Evolutionary conservation across 2,113 vertebrate species (phyloP).

Genomic region (Microtus oregoni): DNA sequence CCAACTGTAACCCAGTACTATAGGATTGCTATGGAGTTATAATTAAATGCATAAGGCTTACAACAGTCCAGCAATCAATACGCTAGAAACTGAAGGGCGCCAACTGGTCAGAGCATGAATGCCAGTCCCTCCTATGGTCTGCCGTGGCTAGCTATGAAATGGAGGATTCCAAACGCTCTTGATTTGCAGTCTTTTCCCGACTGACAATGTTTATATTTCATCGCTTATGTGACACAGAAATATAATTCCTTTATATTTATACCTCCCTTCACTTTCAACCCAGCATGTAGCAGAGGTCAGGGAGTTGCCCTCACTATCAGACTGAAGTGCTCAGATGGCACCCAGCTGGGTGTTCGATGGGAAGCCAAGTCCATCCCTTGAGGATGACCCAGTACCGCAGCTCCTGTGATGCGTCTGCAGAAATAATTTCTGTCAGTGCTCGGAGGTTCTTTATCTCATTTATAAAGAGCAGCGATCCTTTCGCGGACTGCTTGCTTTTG

Average conservation of each 20-base stretch:
- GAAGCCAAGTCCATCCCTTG: background rate
- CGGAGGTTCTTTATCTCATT: background rate
- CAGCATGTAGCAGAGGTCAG: background rate
- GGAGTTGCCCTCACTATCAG: background rate
- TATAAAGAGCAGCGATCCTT: slow-evolving; percentile 28
- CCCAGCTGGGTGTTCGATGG: background rate
- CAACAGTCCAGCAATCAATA: background rate
- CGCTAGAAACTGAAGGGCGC: background rate
- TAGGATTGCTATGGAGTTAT: background rate
- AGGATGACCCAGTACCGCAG: background rate
- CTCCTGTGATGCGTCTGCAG: background rate
- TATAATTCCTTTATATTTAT: background rate
- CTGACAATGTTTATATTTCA: background rate
- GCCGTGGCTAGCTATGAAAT: background rate
- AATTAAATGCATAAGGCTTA: slow-evolving; percentile 32
- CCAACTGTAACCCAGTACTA: background rate
- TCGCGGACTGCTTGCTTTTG: background rate
- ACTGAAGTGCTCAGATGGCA: slow-evolving; percentile 22
- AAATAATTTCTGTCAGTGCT: background rate
- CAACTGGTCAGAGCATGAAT: background rate
- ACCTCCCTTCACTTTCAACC: background rate
- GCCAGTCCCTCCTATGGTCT: background rate
- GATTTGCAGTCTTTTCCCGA: slow-evolving; percentile 4
- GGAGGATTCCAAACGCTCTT: slow-evolving; percentile 1
- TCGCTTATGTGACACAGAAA: background rate